Evolutionary conservation across 2,888 invertebrate genomes (phyloP), one percentile per base, ranked within the genome.

Genomic region (Aleiodes leptofemur): DNA sequence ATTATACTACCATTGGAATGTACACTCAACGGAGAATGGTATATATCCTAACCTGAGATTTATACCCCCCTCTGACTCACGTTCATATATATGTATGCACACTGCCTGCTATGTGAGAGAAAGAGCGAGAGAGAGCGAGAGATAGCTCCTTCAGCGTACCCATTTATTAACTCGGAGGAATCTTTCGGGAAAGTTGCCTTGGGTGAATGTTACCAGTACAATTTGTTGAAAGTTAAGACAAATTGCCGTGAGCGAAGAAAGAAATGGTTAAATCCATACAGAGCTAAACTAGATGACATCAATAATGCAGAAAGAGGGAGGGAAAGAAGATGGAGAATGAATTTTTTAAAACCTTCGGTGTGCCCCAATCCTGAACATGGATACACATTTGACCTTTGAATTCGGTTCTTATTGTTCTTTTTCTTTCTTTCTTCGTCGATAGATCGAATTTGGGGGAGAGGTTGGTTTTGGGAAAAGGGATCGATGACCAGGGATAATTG

Each of bases 201-300:
- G 16, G 56, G 56, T 70, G 56, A 56, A 70, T 38, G 70, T 23
- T 43, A 56, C 70, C 70, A 29, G 57, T 57, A 57, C 59, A 59
- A 59, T 59, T 48, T 48, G 43, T 59, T 57, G 43, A 51, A 73
- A 71, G 61, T 53, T 64, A 59, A 59, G 59, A 74, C 48, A 71
- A 74, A 64, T 55, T 56, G 31, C 29, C 31, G 43, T 70, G 23
- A 69, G 70, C 5, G 7, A 16, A 75, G 68, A 38, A 70, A 53
- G 31, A 61, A 69, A 69, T 68, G 38, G 31, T 34, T 48, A 48
- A 61, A 55, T 61, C 53, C 50, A 64, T 69, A 61, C 29, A 64
- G 56, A 71, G 50, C 55, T 75, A 66, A 75, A 72, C 51, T 72
- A 34, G 75, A 64, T 59, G 68, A 75, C 71, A 71, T 74, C 64